Evolutionary conservation across 2,888 invertebrate genomes (phyloP).

Genomic region (Lordiphosa andalusiaca): DNA sequence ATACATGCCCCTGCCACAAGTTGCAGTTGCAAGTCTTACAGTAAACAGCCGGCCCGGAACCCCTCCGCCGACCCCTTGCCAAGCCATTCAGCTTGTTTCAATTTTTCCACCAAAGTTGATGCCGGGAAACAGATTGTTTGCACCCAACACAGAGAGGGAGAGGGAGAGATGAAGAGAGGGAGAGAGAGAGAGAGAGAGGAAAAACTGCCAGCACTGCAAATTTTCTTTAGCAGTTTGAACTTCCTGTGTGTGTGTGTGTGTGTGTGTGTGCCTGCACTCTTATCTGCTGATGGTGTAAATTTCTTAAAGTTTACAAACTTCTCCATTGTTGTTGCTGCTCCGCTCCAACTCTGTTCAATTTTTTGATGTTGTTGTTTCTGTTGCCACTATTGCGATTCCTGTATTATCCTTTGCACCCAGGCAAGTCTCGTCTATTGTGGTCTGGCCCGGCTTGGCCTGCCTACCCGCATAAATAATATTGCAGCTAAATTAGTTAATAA

Average conservation of each 20-base stretch:
- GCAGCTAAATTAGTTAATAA: constrained; percentile 64
- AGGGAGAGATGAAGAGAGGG: background rate
- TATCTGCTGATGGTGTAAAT: constrained; percentile 76
- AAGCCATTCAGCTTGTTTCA: constrained; percentile 53
- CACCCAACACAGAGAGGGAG: constrained; percentile 41
- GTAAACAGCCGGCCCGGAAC: background rate
- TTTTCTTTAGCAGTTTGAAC: constrained; percentile 63
- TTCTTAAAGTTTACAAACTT: constrained; percentile 66
- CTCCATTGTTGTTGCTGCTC: constrained; percentile 59
- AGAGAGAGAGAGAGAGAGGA: constrained; percentile 8
- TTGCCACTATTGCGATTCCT: constrained; percentile 1
- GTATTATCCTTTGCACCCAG: constrained; percentile 12
- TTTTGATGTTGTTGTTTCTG: constrained; percentile 43
- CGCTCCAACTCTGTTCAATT: constrained; percentile 41
- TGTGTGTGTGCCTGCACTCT: constrained; percentile 38
- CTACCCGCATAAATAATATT: constrained; percentile 53
- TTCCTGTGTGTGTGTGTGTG: constrained; percentile 39
- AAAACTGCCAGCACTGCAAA: constrained; percentile 62
- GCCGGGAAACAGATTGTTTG: constrained; percentile 71
- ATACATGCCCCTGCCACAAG: constrained; percentile 55
- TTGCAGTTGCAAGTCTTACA: constrained; percentile 27
- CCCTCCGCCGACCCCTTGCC: constrained; percentile 4
- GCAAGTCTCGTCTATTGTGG: constrained; percentile 11
- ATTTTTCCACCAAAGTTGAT: constrained; percentile 60
- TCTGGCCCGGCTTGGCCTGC: constrained; percentile 12